Evolutionary conservation across 2,113 vertebrate genomes (phyloP), one percentile per base, ranked within the genome.

Genomic region (Xerus inauris): DNA sequence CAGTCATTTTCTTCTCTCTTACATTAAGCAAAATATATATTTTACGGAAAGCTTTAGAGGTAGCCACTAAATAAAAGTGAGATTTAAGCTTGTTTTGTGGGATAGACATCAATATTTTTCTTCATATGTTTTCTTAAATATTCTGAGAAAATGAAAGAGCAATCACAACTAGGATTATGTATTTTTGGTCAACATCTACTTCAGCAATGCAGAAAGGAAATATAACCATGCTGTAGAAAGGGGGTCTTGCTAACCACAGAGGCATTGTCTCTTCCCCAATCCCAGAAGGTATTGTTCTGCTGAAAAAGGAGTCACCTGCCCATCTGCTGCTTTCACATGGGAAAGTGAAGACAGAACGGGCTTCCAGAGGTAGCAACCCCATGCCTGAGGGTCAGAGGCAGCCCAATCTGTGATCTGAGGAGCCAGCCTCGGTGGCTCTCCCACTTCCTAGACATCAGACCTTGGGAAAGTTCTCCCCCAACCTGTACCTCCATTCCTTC

Each of bases 161-260:
- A 92, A 24, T 57, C 45, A 42, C 28, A 62, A 0, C 3, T 35
- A 9, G 49, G n/a, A 47, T 28, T 6, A n/a, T 2, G 22, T 13
- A 51, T 72, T 67, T 38, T 40, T 38, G 35, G 20, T 2, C 35
- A 80, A 19, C 69, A 20, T 26, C 32, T 3, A 51, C 12, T 71
- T 90, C 6, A n/a, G 35, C 28, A 35, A 3, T 1, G 8, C 11
- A 24, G 35, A 62, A 62, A 28, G 67, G 64, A 64, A 30, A 24
- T 9, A 30, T 6, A 10, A 22, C 2, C 5, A 13, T 1, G 32
- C 16, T 45, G 8, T 42, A 65, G 59, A 87, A 42, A 85, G 11
- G 9, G 0, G 1, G 51, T 5, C 3, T 14, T 54, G 32, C 4
- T 19, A 45, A 11, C 28, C 10, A 28, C 4, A 20, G 1, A 20